Evolutionary conservation across 92 coral and sea anemone genomes (phyloP), one percentile per base, ranked within the genome.

Genomic region (Nematostella vectensis): DNA sequence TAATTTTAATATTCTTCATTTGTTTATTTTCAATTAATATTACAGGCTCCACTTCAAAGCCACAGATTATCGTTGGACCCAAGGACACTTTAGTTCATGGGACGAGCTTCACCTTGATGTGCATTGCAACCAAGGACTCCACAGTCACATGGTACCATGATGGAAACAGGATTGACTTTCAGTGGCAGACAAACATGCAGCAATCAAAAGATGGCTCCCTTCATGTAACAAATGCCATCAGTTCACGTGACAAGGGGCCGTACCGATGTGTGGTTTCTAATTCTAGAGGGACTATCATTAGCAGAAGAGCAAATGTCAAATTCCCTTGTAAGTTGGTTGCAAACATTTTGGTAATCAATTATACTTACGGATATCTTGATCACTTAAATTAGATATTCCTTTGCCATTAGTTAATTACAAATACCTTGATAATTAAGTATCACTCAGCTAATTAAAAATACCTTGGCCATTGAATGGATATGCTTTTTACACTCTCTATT

Each of bases 281-380:
- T 53, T 40, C 56, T 1, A 58, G 66, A 33, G 83, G 83, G 0
- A 22, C 81, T 2, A 44, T 85, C 11, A 57, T 70, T 23, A 85
- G 95, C 49, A 71, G 80, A 31, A 57, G 48, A 11, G 88, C 88
- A 1, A 68, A 40, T 3, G 84, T 85, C 6, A 71, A 40, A 42
- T 85, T 85, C 61, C 80, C 95, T 9, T 85, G 95, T 85, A 71
- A 70, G 95, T 73, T 26, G 22, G n/a, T n/a, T n/a, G n/a, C n/a
- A n/a, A n/a, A n/a, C n/a, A n/a, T n/a, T n/a, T n/a, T n/a, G n/a
- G n/a, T 48, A 13, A 48, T 25, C 25, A 2, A 10, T 13, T 20
- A 11, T 3, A 56, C 10, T 9, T 55, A 27, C 3, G 25, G 40
- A 33, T 25, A 12, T 31, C 47, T 13, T 61, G 58, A 33, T n/a